Evolutionary conservation across 2,113 vertebrate genomes (phyloP), one percentile per base, ranked within the genome.

Genomic region (Callorhinus ursinus): DNA sequence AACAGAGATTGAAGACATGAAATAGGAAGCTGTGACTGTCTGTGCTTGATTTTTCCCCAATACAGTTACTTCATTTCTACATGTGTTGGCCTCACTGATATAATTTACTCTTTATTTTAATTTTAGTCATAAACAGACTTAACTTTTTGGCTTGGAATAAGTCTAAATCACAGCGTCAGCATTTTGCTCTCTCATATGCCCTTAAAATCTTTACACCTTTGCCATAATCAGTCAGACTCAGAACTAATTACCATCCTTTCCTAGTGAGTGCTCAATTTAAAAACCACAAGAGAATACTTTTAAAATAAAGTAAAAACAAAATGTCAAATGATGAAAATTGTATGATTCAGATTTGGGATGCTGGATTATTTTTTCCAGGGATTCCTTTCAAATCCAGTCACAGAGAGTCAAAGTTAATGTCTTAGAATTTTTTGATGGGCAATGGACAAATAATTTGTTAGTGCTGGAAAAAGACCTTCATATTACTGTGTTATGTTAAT

Each of bases 51-150:
- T 79, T 97, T 94, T 46, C 42, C 67, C 21, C 26, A 77, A 3
- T 3, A 18, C n/a, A 11, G 0, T 59, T 89, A 24, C 51, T 88
- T n/a, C 55, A 9, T 96, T 86, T 53, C 59, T 93, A 11, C 63
- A 84, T 81, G 93, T 84, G 39, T 33, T 90, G 3, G 63, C 26
- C 16, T 97, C 57, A 31, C 71, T 95, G 95, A 96, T 88, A 93
- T 69, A 55, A 61, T 76, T 74, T 97, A 96, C 33, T 97, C 85
- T 63, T 90, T 97, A 94, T 97, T 98, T 98, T 65, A 96, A 19
- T 96, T 98, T 98, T 81, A 14, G 33, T 92, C 39, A 91, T 96
- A 90, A 98, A 98, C 33, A 93, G 67, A 95, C 95, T 98, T 98
- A 98, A 92, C n/a, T 91, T 49, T 89, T 92, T 93, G 59, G 4